A percentile compares a stretch with the other conserved stretches of the same genome.
These are phyloP conservation scores for Drosophila putrida DNA, from an alignment of 2,888 invertebrate genomes.

Conservation along the genomic window DNA sequence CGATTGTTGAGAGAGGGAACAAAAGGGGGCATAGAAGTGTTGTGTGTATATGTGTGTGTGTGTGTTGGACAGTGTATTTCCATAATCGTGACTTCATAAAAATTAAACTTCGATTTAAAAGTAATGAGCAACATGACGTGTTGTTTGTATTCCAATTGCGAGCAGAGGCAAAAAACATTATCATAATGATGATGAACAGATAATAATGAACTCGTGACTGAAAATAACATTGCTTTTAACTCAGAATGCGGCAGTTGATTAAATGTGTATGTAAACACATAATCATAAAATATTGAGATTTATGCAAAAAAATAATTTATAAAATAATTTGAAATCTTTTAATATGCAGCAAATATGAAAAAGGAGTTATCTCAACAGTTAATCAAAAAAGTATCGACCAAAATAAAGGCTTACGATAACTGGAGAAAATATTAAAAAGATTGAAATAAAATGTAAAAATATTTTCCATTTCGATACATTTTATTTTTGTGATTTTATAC, in stretches of 20 bases:
- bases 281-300: background rate
- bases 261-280: constrained; percentile 6
- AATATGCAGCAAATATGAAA: too few species aligned
- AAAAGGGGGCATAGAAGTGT: constrained; percentile 30
- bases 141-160: constrained; percentile 45
- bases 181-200: constrained; percentile 55
- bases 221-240: constrained; percentile 5
- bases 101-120: constrained; percentile 83
- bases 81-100: constrained; percentile 84
- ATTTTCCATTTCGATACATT: too few species aligned
- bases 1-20: background rate
- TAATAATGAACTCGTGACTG: constrained; percentile 44
- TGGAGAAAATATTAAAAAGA: too few species aligned
- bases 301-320: background rate
- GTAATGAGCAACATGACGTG: constrained; percentile 74
- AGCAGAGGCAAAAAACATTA: constrained; percentile 30
- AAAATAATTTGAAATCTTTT: too few species aligned
- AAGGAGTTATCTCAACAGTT: too few species aligned
- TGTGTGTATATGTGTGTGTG: constrained; percentile 1
- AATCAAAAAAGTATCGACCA: too few species aligned
- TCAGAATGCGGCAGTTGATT: constrained; percentile 17
- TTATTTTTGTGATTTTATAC: too few species aligned
- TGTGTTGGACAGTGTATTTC: constrained; percentile 68
- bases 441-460: too few species aligned
- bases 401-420: too few species aligned